phyloP scores from a whole-genome alignment of 2,888 invertebrate species.

The Dryobotodes eremita region DNA sequence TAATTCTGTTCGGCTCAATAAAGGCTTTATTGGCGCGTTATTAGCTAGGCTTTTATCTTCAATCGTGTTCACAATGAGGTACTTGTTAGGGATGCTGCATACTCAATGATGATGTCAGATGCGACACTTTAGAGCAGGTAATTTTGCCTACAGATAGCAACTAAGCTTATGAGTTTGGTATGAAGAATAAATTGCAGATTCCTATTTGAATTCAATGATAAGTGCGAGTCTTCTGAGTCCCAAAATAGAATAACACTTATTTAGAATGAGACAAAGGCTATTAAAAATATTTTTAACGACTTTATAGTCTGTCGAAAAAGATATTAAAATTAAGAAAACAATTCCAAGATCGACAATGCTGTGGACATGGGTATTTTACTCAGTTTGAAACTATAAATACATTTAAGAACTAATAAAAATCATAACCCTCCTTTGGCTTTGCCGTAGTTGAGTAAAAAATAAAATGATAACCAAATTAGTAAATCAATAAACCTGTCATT shows the following conservation, averaged over 20 bases:
- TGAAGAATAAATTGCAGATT: neutral
- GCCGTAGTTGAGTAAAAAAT: neutral
- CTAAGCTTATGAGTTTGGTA: neutral
- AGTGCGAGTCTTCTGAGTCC: neutral
- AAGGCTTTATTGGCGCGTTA: conserved; percentile 79
- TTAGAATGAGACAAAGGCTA: neutral
- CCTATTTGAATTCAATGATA: neutral
- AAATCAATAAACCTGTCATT: too few species aligned
- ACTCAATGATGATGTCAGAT: conserved; percentile 54
- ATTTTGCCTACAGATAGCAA: neutral
- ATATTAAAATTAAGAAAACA: neutral
- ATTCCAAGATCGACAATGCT: conserved; percentile 2
- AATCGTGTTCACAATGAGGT: conserved; percentile 78
- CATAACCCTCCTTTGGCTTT: neutral
- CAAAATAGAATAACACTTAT: neutral
- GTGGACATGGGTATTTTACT: neutral
- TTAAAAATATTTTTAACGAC: too few species aligned
- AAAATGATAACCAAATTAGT: neutral
- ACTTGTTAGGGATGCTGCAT: conserved; percentile 66
- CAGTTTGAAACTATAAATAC: neutral
- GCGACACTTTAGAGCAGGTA: conserved; percentile 10
- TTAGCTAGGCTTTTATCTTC: conserved; percentile 79
- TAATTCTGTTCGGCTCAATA: conserved; percentile 80
- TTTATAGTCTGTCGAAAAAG: neutral
- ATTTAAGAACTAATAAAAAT: neutral